Conservation (phyloP, 2,888 invertebrate genomes). For the Eristalinus aeneus region DNA sequence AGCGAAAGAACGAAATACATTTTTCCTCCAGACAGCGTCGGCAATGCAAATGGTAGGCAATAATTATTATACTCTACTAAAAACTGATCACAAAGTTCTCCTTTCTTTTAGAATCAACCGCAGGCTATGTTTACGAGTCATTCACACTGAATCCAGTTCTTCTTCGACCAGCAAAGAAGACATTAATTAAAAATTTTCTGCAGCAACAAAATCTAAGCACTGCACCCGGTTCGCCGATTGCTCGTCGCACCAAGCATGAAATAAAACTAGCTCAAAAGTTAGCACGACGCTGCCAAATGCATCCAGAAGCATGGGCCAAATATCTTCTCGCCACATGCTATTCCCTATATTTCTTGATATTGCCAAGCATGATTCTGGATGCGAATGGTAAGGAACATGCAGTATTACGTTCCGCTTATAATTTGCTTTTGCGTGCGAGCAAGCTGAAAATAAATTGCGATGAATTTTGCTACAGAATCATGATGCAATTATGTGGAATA, state of each 20-base stretch:
- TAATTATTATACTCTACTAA: neutral
- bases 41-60: slow-evolving; percentile 55
- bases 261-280: slow-evolving; percentile 92
- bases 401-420: slow-evolving; percentile 90
- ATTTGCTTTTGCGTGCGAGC: slow-evolving; percentile 93
- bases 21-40: slow-evolving; percentile 91
- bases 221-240: slow-evolving; percentile 93
- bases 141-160: slow-evolving; percentile 85
- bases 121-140: slow-evolving; percentile 82
- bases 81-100: neutral
- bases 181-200: slow-evolving; percentile 76
- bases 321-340: slow-evolving; percentile 93
- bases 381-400: slow-evolving; percentile 88
- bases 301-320: slow-evolving; percentile 95
- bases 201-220: slow-evolving; percentile 80
- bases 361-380: slow-evolving; percentile 91
- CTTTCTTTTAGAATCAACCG: slow-evolving; percentile 68
- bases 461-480: slow-evolving; percentile 98
- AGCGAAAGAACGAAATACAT: slow-evolving; percentile 97
- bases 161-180: slow-evolving; percentile 79
- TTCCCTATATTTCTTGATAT: slow-evolving; percentile 96
- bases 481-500: slow-evolving; percentile 99
- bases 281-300: slow-evolving; percentile 83
- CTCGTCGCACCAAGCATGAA: slow-evolving; percentile 96
- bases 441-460: slow-evolving; percentile 93